Percentiles rank a stretch among this genome's conserved stretches.
These are phyloP conservation scores for Myrmecophaga tridactyla DNA, from an alignment of 2,113 vertebrate species.

Conservation along the genomic window DNA sequence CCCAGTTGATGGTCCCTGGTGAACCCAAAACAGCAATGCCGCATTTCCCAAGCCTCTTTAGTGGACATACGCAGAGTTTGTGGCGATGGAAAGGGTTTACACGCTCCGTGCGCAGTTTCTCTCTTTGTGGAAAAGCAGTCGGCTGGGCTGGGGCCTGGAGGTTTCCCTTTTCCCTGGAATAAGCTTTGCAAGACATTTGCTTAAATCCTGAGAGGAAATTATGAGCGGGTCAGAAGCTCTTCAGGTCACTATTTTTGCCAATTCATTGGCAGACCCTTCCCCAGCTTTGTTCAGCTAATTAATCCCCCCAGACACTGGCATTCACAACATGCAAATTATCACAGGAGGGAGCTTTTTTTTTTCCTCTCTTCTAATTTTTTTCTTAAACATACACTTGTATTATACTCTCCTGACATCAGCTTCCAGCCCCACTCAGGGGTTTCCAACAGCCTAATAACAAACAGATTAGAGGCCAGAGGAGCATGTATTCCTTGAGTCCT, in stretches of 20 bases:
- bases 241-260: constrained; percentile 56
- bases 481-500: constrained; percentile 59
- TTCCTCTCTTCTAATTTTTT: constrained; percentile 25
- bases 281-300: constrained; percentile 75
- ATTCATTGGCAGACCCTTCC: constrained; percentile 52
- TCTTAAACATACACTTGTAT: constrained; percentile 81
- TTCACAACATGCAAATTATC: constrained; percentile 77
- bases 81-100: not conserved
- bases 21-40: not conserved
- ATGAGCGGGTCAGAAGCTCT: constrained; percentile 4
- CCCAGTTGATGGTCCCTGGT: not conserved
- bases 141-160: not conserved
- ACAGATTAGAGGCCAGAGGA: constrained; percentile 83
- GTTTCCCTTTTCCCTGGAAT: not conserved
- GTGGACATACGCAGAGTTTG: not conserved
- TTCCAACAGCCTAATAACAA: constrained; percentile 83
- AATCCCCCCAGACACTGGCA: constrained; percentile 74
- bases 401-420: constrained; percentile 80
- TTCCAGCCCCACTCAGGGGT: constrained; percentile 75
- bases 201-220: constrained; percentile 48
- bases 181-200: constrained; percentile 24
- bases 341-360: constrained; percentile 70
- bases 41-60: not conserved
- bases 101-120: not conserved
- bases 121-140: not conserved